phyloP scores from a whole-genome alignment of 2,113 vertebrate species.

The Cololabis saira region DNA sequence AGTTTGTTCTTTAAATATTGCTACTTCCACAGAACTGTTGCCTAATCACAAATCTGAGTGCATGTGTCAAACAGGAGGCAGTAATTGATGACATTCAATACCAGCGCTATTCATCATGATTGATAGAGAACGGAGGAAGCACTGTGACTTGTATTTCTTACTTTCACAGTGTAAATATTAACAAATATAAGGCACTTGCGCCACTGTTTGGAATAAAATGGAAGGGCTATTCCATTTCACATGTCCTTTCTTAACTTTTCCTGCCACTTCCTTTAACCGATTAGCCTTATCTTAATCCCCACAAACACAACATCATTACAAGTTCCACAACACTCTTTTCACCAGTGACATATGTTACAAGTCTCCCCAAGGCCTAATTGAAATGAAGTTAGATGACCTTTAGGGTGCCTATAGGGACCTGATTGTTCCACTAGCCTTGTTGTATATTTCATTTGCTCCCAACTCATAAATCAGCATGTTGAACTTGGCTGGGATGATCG shows the following conservation, averaged over 20 bases:
- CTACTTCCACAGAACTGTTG: slow-evolving; percentile 62
- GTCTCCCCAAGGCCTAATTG: slow-evolving; percentile 66
- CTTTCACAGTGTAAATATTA: slow-evolving; percentile 51
- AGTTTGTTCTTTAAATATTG: slow-evolving; percentile 64
- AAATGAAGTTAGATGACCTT: slow-evolving; percentile 81
- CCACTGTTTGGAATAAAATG: slow-evolving; percentile 22
- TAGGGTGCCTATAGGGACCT: slow-evolving; percentile 56
- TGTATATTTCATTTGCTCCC: slow-evolving; percentile 66
- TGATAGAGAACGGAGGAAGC: slow-evolving; percentile 61
- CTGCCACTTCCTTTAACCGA: slow-evolving; percentile 27
- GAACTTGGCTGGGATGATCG: slow-evolving; percentile 65
- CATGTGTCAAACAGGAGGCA: slow-evolving; percentile 52
- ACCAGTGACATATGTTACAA: slow-evolving; percentile 55
- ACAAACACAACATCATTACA: slow-evolving; percentile 47
- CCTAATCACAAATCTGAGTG: slow-evolving; percentile 65
- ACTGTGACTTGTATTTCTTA: slow-evolving; percentile 50
- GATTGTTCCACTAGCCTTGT: slow-evolving; percentile 48
- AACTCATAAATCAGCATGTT: slow-evolving; percentile 76
- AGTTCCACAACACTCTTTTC: slow-evolving; percentile 32
- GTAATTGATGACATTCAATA: slow-evolving; percentile 65
- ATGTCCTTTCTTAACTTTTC: slow-evolving; percentile 36
- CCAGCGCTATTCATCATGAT: slow-evolving; percentile 57
- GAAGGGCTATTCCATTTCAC: slow-evolving; percentile 45
- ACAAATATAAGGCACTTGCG: slow-evolving; percentile 32
- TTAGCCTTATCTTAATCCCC: slow-evolving; percentile 51